A percentile compares a stretch with the other conserved stretches of the same genome.
These are phyloP conservation scores for Euclidia mi DNA, from an alignment of 2,888 invertebrate genomes.

Conservation along the genomic window DNA sequence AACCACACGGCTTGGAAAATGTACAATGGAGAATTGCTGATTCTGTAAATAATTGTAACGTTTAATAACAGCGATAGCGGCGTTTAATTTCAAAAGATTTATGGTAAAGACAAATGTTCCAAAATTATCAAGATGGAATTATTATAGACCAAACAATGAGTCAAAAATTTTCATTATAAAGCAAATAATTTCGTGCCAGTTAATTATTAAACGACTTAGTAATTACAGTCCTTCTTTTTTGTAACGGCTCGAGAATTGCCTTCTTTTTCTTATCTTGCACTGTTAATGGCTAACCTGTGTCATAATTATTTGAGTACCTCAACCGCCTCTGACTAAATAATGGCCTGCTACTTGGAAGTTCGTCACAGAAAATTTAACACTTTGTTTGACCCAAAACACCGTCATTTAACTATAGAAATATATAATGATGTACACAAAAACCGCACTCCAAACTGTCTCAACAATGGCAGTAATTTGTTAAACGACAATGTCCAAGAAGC, in stretches of 20 bases:
- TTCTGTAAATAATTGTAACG: conserved; percentile 1
- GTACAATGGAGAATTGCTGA: conserved; percentile 2
- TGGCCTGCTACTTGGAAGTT: too few species aligned
- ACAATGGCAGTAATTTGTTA: conserved; percentile 40
- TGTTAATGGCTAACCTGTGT: background rate
- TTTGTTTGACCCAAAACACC: too few species aligned
- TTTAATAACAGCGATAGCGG: background rate
- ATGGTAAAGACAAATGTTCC: background rate
- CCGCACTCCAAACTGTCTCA: background rate
- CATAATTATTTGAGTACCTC: background rate
- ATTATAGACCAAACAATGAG: background rate
- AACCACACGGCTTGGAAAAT: too few species aligned
- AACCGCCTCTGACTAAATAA: too few species aligned
- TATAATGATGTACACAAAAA: background rate
- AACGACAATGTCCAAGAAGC: conserved; percentile 27
- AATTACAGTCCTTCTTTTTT: too few species aligned
- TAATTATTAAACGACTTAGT: too few species aligned
- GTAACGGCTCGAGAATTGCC: too few species aligned
- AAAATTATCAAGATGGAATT: background rate
- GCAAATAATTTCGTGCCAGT: too few species aligned
- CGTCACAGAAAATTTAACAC: too few species aligned
- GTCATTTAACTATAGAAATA: too few species aligned
- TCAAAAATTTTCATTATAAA: background rate
- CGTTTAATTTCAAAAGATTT: conserved; percentile 2
- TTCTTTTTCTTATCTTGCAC: too few species aligned